Evolutionary conservation across 2,888 invertebrate species (phyloP).

Genomic region (Phaonia tiefii): DNA sequence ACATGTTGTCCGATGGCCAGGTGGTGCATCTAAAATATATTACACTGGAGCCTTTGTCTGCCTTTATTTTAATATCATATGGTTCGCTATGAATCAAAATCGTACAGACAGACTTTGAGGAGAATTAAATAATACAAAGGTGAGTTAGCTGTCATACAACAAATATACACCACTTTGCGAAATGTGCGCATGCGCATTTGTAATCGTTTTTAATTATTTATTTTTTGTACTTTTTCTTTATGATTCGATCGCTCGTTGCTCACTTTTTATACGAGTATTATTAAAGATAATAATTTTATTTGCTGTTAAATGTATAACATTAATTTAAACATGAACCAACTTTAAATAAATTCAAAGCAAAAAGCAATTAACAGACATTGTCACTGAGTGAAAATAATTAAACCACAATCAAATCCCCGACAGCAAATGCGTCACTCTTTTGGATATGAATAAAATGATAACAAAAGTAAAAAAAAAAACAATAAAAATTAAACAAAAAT

Average conservation of each 20-base stretch:
- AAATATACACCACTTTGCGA: neutral
- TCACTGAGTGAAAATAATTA: slow-evolving; percentile 28
- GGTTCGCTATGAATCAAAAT: no score
- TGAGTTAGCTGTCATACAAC: no score
- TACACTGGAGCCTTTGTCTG: no score
- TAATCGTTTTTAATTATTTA: neutral
- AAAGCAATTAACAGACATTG: slow-evolving; percentile 54
- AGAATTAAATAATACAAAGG: no score
- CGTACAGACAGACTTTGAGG: no score
- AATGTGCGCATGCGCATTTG: neutral
- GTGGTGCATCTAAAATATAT: no score
- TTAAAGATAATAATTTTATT: slow-evolving; percentile 51
- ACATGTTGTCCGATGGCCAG: no score
- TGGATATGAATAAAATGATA: neutral
- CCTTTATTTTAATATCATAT: no score
- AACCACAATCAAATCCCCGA: neutral
- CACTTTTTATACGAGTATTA: no score
- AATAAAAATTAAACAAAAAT: neutral
- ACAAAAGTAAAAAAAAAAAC: neutral
- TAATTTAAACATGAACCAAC: slow-evolving; percentile 52
- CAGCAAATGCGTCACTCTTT: slow-evolving; percentile 11
- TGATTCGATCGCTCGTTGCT: slow-evolving; percentile 17
- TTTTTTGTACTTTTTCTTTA: slow-evolving; percentile 3
- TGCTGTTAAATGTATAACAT: slow-evolving; percentile 50
- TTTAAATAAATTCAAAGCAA: slow-evolving; percentile 35